These are phyloP conservation scores for Epizoanthus fatuus DNA, from an alignment of 92 coral and sea anemone genomes.

Conservation along the genomic window DNA sequence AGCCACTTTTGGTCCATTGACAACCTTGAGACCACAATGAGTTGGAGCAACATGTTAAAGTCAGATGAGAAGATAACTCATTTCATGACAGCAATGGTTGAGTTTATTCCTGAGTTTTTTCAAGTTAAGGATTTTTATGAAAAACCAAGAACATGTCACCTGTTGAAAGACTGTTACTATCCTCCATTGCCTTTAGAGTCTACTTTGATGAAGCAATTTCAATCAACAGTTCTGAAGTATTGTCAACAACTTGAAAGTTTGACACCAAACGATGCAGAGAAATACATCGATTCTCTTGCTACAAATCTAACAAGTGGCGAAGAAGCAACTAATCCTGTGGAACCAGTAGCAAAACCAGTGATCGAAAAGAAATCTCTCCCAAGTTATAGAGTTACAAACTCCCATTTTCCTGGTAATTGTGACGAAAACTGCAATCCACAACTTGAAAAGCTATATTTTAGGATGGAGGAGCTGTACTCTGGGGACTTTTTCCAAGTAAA, in stretches of 20 bases:
- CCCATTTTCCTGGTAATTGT: not conserved
- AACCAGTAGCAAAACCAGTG: not conserved
- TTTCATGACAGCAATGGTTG: constrained; percentile 4
- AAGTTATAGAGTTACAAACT: not conserved
- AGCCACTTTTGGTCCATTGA: not conserved
- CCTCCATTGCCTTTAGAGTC: not conserved
- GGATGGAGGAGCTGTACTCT: constrained; percentile 1
- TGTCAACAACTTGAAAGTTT: not conserved
- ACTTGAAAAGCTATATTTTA: not conserved
- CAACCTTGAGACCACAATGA: not conserved
- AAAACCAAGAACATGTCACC: not conserved
- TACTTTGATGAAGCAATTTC: not conserved
- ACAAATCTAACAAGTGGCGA: not conserved
- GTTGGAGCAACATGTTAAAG: constrained; percentile 1
- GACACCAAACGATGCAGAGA: not conserved
- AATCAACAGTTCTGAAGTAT: not conserved
- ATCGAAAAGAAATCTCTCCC: constrained; percentile 2
- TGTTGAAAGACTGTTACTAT: not conserved
- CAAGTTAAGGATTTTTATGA: not conserved
- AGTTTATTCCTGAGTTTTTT: not conserved
- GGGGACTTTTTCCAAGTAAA: not conserved
- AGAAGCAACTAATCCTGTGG: not conserved
- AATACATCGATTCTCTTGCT: no score
- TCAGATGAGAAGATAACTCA: not conserved
- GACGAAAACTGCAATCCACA: not conserved